These are phyloP conservation scores for Lasioglossum marginatum DNA, from an alignment of 2,888 invertebrate genomes.

Conservation along the genomic window DNA sequence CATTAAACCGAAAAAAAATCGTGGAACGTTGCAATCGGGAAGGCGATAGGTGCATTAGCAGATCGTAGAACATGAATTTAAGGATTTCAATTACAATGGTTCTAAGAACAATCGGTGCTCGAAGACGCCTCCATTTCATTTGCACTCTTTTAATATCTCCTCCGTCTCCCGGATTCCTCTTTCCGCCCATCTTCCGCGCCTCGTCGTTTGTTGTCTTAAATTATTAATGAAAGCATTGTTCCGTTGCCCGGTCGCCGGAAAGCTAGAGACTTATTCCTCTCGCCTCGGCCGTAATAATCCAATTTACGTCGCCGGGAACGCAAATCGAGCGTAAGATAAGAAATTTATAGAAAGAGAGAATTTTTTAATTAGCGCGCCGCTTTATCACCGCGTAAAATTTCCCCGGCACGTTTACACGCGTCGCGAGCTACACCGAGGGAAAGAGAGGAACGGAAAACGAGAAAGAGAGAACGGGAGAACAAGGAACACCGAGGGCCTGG, in stretches of 20 bases:
- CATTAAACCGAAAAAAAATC: not conserved
- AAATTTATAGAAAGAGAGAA: constrained; percentile 43
- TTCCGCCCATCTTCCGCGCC: not conserved
- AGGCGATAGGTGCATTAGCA: not conserved
- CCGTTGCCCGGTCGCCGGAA: constrained; percentile 8
- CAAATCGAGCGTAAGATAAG: constrained; percentile 41
- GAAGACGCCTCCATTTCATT: constrained; percentile 42
- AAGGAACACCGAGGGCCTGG: not conserved
- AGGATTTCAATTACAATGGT: constrained; percentile 24
- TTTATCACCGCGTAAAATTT: constrained; percentile 35
- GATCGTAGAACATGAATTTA: constrained; percentile 1
- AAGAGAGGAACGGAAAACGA: not conserved
- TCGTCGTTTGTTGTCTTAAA: constrained; percentile 43
- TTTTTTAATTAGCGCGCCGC: constrained; percentile 44
- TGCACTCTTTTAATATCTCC: constrained; percentile 25
- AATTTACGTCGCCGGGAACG: constrained; percentile 33
- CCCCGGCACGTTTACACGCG: not conserved
- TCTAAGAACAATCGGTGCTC: constrained; percentile 43
- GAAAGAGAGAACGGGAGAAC: not conserved
- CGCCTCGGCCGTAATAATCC: constrained; percentile 40
- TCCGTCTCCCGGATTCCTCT: constrained; percentile 10
- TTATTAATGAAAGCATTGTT: constrained; percentile 53
- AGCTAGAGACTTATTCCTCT: constrained; percentile 24
- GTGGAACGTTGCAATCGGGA: not conserved
- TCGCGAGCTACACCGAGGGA: not conserved